These are phyloP conservation scores for Elachura formosa DNA, from an alignment of 2,113 vertebrate genomes.

Conservation along the genomic window DNA sequence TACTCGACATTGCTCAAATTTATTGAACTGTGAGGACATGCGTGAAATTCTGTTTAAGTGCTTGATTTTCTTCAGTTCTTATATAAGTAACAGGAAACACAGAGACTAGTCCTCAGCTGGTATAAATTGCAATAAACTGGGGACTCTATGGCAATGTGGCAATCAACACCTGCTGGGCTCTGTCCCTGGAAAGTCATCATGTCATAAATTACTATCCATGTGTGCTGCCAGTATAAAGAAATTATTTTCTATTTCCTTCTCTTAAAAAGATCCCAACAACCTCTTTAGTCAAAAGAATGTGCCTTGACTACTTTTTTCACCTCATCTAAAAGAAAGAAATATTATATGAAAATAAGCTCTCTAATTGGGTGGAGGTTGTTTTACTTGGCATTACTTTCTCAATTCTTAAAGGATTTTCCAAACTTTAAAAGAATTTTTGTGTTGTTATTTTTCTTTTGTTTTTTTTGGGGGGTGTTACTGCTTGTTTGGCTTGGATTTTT, in stretches of 20 bases:
- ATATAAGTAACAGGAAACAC: not conserved
- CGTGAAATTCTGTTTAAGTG: not conserved
- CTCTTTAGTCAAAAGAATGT: not conserved
- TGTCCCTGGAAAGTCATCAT: not conserved
- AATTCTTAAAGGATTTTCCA: not conserved
- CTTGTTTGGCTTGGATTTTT: not conserved
- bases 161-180: not conserved
- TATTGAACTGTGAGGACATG: not conserved
- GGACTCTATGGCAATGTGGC: not conserved
- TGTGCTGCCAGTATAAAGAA: not conserved
- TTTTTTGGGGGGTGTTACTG: accelerated
- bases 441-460: not conserved
- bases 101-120: not conserved
- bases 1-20: not conserved
- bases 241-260: not conserved
- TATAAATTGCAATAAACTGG: not conserved
- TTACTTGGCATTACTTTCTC: not conserved
- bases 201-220: not conserved
- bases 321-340: not conserved
- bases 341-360: not conserved
- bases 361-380: not conserved
- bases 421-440: not conserved
- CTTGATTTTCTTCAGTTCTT: not conserved
- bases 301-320: not conserved
- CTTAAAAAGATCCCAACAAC: not conserved